Conservation (phyloP, 2,113 vertebrate genomes). For the Kryptolebias marmoratus region DNA sequence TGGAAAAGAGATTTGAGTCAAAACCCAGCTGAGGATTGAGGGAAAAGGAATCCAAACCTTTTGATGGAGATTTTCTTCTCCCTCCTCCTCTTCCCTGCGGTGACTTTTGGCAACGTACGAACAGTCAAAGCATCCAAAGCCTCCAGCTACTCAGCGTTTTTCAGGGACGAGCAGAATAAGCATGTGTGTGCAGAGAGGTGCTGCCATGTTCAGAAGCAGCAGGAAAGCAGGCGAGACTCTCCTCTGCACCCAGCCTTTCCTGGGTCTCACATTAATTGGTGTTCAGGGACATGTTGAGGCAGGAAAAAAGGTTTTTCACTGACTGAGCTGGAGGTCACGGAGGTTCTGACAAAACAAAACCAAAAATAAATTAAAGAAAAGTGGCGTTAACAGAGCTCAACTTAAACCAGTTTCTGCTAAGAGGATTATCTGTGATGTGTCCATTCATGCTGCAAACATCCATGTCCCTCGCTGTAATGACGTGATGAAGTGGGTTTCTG, state of each 20-base stretch:
- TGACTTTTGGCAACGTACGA: slow-evolving; percentile 77
- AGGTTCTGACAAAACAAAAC: slow-evolving; percentile 60
- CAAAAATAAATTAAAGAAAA: slow-evolving; percentile 1
- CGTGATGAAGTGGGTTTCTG: slow-evolving; percentile 40
- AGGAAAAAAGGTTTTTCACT: slow-evolving; percentile 66
- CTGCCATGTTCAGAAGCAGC: slow-evolving; percentile 47
- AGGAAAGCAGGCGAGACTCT: slow-evolving; percentile 16
- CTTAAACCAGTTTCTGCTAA: slow-evolving; percentile 49
- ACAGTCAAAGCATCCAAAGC: slow-evolving; percentile 68
- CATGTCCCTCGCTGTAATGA: slow-evolving; percentile 37
- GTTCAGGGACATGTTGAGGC: slow-evolving; percentile 1
- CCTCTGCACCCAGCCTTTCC: slow-evolving; percentile 9
- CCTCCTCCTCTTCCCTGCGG: slow-evolving; percentile 62
- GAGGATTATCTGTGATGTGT: slow-evolving; percentile 52
- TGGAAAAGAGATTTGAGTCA: slow-evolving; percentile 72
- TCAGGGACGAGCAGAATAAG: slow-evolving; percentile 58
- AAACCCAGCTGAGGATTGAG: slow-evolving; percentile 69
- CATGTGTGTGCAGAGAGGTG: slow-evolving; percentile 38
- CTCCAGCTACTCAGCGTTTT: slow-evolving; percentile 71
- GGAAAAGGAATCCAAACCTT: slow-evolving; percentile 76
- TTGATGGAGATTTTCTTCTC: slow-evolving; percentile 71
- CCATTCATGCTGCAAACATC: slow-evolving; percentile 51
- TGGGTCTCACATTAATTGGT: slow-evolving; percentile 1
- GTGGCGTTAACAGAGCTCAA: slow-evolving; percentile 30
- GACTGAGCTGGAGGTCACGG: slow-evolving; percentile 55